Evolutionary conservation across 2,797 vertebrate genomes (phyloP).

Genomic region (Danio aesculapii): DNA sequence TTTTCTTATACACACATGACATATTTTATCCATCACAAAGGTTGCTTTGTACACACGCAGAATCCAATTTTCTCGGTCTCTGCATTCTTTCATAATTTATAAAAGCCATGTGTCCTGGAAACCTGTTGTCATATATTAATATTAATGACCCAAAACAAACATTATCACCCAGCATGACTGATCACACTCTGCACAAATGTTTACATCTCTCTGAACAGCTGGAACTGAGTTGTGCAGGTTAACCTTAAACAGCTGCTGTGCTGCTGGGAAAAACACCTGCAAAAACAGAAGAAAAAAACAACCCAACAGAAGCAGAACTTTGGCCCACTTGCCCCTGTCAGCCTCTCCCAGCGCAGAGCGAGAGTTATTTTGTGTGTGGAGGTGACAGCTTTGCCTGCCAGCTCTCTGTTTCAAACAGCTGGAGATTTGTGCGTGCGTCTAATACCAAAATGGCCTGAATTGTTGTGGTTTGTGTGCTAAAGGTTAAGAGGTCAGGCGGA

Average conservation of each 20-base stretch:
- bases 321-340: slow-evolving; percentile 19
- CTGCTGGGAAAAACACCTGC: slow-evolving; percentile 30
- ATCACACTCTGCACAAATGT: slow-evolving; percentile 41
- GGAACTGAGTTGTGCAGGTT: slow-evolving; percentile 32
- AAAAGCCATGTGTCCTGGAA: slow-evolving; percentile 45
- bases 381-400: slow-evolving; percentile 45
- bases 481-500: slow-evolving; percentile 8
- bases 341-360: slow-evolving; percentile 22
- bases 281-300: slow-evolving; percentile 4
- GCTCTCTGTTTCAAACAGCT: slow-evolving; percentile 39
- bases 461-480: slow-evolving; percentile 10
- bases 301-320: slow-evolving; percentile 31
- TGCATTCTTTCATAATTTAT: slow-evolving; percentile 53
- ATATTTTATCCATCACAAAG: slow-evolving; percentile 31
- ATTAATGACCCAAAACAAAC: slow-evolving; percentile 56
- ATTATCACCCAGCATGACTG: slow-evolving; percentile 37
- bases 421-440: slow-evolving; percentile 35
- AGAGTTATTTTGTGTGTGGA: slow-evolving; percentile 32
- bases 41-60: slow-evolving; percentile 70
- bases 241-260: slow-evolving; percentile 48
- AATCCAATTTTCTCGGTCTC: slow-evolving; percentile 16
- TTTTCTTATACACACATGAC: not conserved
- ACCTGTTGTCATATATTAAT: slow-evolving; percentile 44
- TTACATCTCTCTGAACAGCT: slow-evolving; percentile 51
- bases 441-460: slow-evolving; percentile 22